These are phyloP conservation scores for Peribatodes rhomboidaria DNA, from an alignment of 2,888 invertebrate genomes.

Conservation along the genomic window DNA sequence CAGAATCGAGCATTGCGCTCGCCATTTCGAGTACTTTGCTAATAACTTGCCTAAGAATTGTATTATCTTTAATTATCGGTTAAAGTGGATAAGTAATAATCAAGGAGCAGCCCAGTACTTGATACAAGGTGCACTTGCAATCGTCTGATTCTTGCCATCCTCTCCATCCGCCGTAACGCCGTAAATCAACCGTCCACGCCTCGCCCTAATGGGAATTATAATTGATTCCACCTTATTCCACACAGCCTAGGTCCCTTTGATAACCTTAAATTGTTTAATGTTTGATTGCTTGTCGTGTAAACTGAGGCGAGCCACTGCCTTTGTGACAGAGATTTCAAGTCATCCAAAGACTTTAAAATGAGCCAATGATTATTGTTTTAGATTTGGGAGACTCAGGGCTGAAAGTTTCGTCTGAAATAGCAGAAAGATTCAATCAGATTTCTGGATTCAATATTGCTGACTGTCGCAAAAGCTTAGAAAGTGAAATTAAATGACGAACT, in stretches of 20 bases:
- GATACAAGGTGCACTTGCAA: constrained; percentile 44
- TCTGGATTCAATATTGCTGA: too few species aligned
- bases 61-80: constrained; percentile 9
- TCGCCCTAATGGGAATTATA: constrained; percentile 72
- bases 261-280: constrained; percentile 34
- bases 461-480: too few species aligned
- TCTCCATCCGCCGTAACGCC: constrained; percentile 28
- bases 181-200: constrained; percentile 68
- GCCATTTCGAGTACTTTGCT: not conserved
- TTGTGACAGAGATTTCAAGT: not conserved
- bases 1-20: too few species aligned
- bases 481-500: too few species aligned
- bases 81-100: too few species aligned
- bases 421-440: too few species aligned
- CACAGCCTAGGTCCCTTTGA: constrained; percentile 47
- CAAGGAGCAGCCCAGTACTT: constrained; percentile 3
- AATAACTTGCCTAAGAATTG: not conserved
- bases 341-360: not conserved
- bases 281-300: constrained; percentile 10
- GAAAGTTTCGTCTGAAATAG: too few species aligned
- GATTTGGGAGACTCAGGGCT: too few species aligned
- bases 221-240: constrained; percentile 63
- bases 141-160: constrained; percentile 16
- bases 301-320: not conserved
- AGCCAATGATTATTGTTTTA: too few species aligned